Conservation (phyloP, 2,113 vertebrate species). For the Muntiacus reevesi region DNA sequence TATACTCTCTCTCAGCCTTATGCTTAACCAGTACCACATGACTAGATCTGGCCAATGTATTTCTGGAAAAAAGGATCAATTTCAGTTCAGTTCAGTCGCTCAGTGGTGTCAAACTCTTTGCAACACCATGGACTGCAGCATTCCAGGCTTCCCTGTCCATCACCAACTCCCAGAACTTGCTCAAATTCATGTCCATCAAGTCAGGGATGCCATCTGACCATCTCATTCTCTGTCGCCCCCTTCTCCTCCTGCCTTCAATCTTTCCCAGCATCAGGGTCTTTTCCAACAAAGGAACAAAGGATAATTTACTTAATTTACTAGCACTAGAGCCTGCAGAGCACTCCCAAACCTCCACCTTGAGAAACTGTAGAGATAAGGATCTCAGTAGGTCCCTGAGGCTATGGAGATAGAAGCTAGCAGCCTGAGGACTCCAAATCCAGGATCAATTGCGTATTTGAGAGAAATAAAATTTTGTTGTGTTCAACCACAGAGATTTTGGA, state of each 20-base stretch:
- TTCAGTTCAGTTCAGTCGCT: neutral
- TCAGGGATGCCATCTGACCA: neutral
- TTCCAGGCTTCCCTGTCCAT: neutral
- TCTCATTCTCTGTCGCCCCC: neutral
- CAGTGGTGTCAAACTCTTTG: neutral
- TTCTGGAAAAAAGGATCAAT: neutral
- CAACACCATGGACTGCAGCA: neutral
- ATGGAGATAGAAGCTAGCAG: neutral
- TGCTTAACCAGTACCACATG: accelerated
- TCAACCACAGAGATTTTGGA: neutral
- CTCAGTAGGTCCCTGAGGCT: neutral
- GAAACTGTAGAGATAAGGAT: neutral
- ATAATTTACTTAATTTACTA: neutral
- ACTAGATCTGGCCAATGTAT: neutral
- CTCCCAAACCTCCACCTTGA: neutral
- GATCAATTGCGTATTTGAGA: neutral
- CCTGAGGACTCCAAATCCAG: neutral
- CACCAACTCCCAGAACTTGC: neutral
- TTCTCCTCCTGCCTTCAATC: neutral
- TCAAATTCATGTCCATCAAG: neutral
- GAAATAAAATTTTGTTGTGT: neutral
- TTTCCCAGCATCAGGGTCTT: neutral
- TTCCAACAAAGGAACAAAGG: neutral
- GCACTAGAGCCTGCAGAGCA: accelerated
- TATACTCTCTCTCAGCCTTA: neutral